Percentiles rank a stretch among this genome's conserved stretches.
Evolutionary conservation across 2,113 vertebrate genomes (phyloP).

Genomic region (Euleptes europaea): DNA sequence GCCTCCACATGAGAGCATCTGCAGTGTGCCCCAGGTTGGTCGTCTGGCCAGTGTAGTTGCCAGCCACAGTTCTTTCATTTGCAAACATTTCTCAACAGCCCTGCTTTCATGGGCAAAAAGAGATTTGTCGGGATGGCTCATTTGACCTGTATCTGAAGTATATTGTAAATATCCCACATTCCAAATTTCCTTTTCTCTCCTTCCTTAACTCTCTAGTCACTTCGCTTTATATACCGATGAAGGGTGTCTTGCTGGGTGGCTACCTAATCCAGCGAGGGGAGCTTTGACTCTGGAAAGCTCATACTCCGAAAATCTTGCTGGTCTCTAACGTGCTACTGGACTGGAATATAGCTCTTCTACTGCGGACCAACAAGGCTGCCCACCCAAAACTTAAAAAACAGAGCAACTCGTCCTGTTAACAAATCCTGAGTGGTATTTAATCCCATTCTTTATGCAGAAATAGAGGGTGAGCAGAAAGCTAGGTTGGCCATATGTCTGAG

Average conservation of each 20-base stretch:
- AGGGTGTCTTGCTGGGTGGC: conserved; percentile 9
- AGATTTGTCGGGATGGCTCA: not conserved
- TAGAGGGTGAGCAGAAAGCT: conserved; percentile 59
- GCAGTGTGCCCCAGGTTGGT: not conserved
- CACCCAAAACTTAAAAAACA: no score
- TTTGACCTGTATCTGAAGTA: conserved; percentile 10
- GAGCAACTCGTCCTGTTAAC: not conserved
- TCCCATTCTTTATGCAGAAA: conserved; percentile 28
- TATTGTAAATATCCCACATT: conserved; percentile 30
- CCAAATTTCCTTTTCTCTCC: conserved; percentile 44
- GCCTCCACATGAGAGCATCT: no score
- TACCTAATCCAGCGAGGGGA: not conserved
- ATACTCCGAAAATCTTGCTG: no score
- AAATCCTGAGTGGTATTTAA: conserved; percentile 32
- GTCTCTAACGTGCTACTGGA: no score
- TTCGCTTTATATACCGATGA: conserved; percentile 32
- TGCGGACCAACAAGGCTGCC: no score
- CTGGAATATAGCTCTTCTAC: no score
- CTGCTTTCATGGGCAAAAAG: not conserved
- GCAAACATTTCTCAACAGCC: not conserved
- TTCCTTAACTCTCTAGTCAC: conserved; percentile 34
- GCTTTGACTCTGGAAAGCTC: no score
- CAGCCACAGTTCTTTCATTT: no score
- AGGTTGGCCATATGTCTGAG: conserved; percentile 63
- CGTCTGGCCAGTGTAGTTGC: no score